Percentiles rank a stretch among this genome's conserved stretches.
Conservation (phyloP, 2,888 invertebrate species). For the Himalopsyche tibetana region DNA sequence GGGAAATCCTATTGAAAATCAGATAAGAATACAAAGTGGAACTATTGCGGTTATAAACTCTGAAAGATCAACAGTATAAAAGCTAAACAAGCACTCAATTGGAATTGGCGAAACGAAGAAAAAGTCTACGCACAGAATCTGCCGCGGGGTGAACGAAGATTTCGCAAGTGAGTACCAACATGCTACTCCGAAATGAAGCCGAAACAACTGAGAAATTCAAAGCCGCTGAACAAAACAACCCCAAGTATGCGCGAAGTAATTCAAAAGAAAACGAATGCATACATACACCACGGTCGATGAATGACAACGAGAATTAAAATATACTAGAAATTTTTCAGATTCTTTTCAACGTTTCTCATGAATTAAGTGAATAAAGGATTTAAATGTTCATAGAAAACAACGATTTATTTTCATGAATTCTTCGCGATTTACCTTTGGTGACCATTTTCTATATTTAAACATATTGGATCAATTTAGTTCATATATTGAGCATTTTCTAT, state of each 20-base stretch:
- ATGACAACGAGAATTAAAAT: slow-evolving; percentile 1
- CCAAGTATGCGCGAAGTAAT: not conserved
- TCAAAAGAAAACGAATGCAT: slow-evolving; percentile 6
- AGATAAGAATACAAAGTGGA: slow-evolving; percentile 34
- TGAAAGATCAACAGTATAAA: slow-evolving; percentile 26
- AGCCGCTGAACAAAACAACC: not conserved
- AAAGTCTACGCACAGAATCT: slow-evolving; percentile 11
- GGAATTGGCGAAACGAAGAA: slow-evolving; percentile 26
- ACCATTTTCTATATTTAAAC: too few relatives aligned
- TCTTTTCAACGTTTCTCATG: not conserved
- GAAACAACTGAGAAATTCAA: not conserved
- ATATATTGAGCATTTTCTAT: too few relatives aligned
- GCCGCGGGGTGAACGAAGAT: not conserved
- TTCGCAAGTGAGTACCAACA: not conserved
- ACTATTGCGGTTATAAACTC: slow-evolving; percentile 16
- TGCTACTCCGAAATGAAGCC: not conserved
- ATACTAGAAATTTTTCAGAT: not conserved
- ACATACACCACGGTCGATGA: not conserved
- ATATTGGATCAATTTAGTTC: too few relatives aligned
- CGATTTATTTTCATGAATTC: too few relatives aligned
- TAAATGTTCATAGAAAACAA: too few relatives aligned
- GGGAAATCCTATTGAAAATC: slow-evolving; percentile 34
- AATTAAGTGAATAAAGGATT: not conserved
- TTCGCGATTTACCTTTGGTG: too few relatives aligned
- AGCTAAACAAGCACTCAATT: slow-evolving; percentile 34